phyloP scores from a whole-genome alignment of 2,888 invertebrate genomes.

The Formica aserva region DNA sequence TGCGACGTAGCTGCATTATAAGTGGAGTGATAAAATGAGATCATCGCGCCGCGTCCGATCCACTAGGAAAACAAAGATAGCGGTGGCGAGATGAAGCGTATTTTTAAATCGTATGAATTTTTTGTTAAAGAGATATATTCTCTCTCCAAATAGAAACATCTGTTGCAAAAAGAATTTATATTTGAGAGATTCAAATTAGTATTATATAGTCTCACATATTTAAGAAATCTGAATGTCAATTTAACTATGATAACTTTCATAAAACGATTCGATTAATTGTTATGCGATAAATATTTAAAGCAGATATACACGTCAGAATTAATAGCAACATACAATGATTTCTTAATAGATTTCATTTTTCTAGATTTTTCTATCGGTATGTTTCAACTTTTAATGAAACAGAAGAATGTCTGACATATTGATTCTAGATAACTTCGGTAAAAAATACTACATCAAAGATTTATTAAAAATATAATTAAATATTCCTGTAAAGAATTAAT shows the following conservation, averaged over 20 bases:
- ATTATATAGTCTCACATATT: background rate
- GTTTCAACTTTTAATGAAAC: background rate
- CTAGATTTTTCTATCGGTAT: background rate
- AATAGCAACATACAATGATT: background rate
- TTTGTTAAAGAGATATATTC: background rate
- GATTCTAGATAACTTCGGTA: background rate
- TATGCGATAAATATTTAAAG: background rate
- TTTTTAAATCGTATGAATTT: constrained; percentile 1
- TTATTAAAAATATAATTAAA: background rate
- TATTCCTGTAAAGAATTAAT: background rate
- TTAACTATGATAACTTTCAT: background rate
- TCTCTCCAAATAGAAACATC: background rate
- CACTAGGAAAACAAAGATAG: constrained; percentile 5
- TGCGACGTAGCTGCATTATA: constrained; percentile 70
- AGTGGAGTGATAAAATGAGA: constrained; percentile 83
- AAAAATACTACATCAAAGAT: background rate
- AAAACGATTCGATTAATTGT: background rate
- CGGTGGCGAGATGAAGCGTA: background rate
- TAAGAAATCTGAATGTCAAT: background rate
- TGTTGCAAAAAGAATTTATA: background rate
- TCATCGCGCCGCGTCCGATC: constrained; percentile 74
- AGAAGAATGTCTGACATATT: background rate
- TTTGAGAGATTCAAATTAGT: background rate
- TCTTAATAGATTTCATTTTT: background rate
- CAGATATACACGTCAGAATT: background rate